These are phyloP conservation scores for Arnoldichthys spilopterus DNA, from an alignment of 2,797 vertebrate genomes.

Conservation along the genomic window DNA sequence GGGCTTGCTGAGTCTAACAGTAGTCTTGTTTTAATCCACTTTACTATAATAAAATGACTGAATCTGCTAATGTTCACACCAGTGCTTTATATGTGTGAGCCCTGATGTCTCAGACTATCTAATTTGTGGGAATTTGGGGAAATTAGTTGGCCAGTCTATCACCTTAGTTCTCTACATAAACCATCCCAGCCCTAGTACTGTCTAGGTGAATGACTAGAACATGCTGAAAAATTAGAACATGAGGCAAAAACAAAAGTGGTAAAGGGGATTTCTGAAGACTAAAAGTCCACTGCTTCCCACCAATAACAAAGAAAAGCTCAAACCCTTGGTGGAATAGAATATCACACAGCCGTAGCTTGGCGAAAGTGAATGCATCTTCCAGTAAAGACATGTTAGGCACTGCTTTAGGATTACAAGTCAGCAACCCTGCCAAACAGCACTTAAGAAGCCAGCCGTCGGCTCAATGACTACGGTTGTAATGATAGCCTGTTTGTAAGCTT, in stretches of 20 bases:
- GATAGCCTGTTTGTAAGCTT: neutral
- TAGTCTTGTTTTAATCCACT: too few species aligned
- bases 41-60: too few species aligned
- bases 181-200: neutral
- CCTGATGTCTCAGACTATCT: too few species aligned
- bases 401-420: neutral
- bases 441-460: neutral
- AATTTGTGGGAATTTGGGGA: too few species aligned
- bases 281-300: neutral
- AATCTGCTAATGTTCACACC: too few species aligned
- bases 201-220: too few species aligned
- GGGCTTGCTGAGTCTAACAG: too few species aligned
- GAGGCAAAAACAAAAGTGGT: neutral
- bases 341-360: neutral
- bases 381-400: neutral
- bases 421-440: neutral
- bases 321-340: neutral
- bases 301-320: neutral
- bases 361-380: neutral
- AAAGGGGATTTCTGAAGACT: neutral
- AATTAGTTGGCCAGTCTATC: too few species aligned
- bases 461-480: neutral
- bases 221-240: neutral
- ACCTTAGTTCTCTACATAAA: neutral
- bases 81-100: too few species aligned